Conservation (phyloP, 2,113 vertebrate genomes). For the Menura novaehollandiae region DNA sequence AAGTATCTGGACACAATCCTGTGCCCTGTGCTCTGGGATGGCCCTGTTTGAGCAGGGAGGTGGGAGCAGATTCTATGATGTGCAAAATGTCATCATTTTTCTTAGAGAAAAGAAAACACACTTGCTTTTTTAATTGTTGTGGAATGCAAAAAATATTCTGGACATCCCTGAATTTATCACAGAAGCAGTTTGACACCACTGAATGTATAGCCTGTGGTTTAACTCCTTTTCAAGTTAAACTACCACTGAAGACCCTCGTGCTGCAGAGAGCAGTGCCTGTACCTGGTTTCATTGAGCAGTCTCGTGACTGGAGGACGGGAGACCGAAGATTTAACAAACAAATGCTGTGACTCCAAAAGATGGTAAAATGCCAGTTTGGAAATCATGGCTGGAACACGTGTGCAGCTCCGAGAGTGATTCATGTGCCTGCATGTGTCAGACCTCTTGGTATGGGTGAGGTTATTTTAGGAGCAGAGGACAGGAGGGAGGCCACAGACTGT, state of each 20-base stretch:
- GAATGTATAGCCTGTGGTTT: background rate
- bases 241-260: background rate
- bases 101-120: background rate
- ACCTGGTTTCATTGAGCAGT: background rate
- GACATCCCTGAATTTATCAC: background rate
- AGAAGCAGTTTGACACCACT: background rate
- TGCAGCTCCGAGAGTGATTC: background rate
- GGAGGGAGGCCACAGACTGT: background rate
- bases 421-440: background rate
- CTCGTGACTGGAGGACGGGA: rapidly evolving
- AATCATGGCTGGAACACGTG: background rate
- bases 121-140: background rate
- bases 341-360: background rate
- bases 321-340: background rate
- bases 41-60: background rate
- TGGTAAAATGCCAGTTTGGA: background rate
- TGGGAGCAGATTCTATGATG: background rate
- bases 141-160: background rate
- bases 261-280: background rate
- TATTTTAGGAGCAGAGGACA: background rate
- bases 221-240: background rate
- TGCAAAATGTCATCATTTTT: background rate
- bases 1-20: background rate
- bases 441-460: background rate
- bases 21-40: background rate